Conservation (phyloP, 2,888 invertebrate species). For the Camponotus fellah region DNA sequence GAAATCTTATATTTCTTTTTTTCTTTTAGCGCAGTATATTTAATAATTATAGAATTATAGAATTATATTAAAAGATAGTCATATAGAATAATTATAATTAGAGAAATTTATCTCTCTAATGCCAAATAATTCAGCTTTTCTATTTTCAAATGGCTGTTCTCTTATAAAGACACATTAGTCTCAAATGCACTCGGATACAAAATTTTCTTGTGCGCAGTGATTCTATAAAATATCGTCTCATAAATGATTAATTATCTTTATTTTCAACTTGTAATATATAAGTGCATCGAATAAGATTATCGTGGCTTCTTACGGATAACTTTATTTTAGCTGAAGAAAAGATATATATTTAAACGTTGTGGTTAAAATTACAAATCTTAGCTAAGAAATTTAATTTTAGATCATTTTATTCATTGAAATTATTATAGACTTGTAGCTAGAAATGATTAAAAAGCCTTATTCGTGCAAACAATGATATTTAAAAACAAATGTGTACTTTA, state of each 20-base stretch:
- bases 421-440: background rate
- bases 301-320: background rate
- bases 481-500: background rate
- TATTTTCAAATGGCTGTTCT: background rate
- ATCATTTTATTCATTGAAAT: constrained; percentile 5
- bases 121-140: background rate
- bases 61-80: background rate
- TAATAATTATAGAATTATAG: background rate
- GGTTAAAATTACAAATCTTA: constrained; percentile 26
- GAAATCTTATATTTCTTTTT: background rate
- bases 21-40: background rate
- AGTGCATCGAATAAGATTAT: background rate
- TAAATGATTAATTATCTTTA: background rate
- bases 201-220: background rate
- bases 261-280: background rate
- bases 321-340: background rate
- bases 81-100: background rate
- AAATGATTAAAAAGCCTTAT: constrained; percentile 10
- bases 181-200: background rate
- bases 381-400: background rate
- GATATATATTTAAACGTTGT: constrained; percentile 4
- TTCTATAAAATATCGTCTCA: constrained; percentile 6
- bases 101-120: background rate
- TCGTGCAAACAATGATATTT: background rate
- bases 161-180: background rate